Evolutionary conservation across 2,888 invertebrate genomes (phyloP), one percentile per base, ranked within the genome.

Genomic region (Cheilosia vulpina): DNA sequence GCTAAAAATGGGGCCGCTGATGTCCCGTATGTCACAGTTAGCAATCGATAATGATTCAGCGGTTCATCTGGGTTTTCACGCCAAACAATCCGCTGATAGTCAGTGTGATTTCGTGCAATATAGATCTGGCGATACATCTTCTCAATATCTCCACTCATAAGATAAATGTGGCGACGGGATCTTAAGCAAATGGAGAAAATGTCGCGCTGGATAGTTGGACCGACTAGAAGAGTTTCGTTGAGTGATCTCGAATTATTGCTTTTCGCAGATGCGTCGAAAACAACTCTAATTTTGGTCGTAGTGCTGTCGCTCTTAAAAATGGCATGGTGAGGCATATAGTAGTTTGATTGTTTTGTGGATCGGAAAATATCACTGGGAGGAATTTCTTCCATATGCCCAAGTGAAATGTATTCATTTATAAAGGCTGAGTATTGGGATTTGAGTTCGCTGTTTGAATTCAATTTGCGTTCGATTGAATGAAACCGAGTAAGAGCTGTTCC

Each of bases 91-190:
- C 82, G 45, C 50, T 87, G 82, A 60, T 53, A 79, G 13, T 71
- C 43, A 0, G 75, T 31, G 45, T 78, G 68, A 17, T 75, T 41
- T 4, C 57, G 66, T 4, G 52, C 47, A 9, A 85, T 79, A 69
- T 50, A 71, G 13, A 85, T 78, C 57, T 71, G 63, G 7, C 75
- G 78, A 24, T 81, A 81, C 81, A 87, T 87, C 27, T 85, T 78
- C 24, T 76, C 75, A 17, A 82, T 72, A 57, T 82, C 87, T 2
- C 72, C 85, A 6, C 71, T 71, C n/a, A 75, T 45, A 0, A 77
- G 62, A 45, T 57, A 83, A 15, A 57, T 19, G 52, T 79, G 63
- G 1, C 45, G 57, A 15, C 75, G 78, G 41, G 77, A 75, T 17
- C 69, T 63, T 3, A 80, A n/a, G n/a, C 83, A 34, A n/a, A n/a